Evolutionary conservation across 2,888 invertebrate genomes (phyloP).

Genomic region (Melanargia galathea): DNA sequence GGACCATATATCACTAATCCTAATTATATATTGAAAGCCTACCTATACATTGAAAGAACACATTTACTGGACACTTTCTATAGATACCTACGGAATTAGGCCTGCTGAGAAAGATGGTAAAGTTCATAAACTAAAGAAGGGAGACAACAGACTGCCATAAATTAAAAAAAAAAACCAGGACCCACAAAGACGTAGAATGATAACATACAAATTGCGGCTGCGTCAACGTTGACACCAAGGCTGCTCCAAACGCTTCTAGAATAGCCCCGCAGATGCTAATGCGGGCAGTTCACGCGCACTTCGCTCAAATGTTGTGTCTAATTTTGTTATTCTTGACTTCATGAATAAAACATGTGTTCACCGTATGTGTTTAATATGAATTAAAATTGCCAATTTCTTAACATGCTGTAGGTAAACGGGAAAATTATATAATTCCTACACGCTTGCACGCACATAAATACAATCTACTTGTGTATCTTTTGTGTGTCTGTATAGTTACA

Average conservation of each 20-base stretch:
- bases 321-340: slow-evolving; percentile 29
- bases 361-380: slow-evolving; percentile 17
- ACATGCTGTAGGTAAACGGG: slow-evolving; percentile 10
- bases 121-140: background rate
- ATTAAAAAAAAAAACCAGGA: background rate
- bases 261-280: slow-evolving; percentile 20
- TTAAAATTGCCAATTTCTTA: slow-evolving; percentile 26
- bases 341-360: slow-evolving; percentile 37
- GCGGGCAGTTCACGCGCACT: slow-evolving; percentile 22
- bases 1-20: no score
- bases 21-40: no score
- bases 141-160: background rate
- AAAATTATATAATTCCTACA: slow-evolving; percentile 5
- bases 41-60: no score
- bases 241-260: background rate
- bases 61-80: no score
- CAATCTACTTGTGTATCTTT: background rate
- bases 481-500: no score
- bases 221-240: background rate
- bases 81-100: no score
- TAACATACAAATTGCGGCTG: background rate
- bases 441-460: background rate
- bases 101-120: background rate
- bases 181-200: background rate
- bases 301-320: slow-evolving; percentile 22